Conservation (phyloP, 1,140 invertebrate genomes). For the Trachymyrmex cornetzi region DNA sequence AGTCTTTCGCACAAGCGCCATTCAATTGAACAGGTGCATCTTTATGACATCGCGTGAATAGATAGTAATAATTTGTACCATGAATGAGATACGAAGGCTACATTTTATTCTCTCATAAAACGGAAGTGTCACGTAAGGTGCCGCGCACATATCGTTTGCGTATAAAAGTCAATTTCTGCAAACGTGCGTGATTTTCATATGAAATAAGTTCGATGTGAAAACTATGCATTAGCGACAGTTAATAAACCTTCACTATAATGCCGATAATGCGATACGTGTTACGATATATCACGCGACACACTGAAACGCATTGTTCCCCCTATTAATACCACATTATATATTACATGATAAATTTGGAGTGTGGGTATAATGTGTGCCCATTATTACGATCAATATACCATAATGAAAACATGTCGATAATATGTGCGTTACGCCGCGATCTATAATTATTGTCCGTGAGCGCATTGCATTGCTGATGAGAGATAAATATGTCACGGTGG, state of each 20-base stretch:
- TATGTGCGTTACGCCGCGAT: slow-evolving; percentile 24
- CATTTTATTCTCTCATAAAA: slow-evolving; percentile 26
- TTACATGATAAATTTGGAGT: slow-evolving; percentile 24
- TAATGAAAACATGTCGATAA: slow-evolving; percentile 30
- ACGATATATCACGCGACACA: background rate
- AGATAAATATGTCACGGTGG: slow-evolving; percentile 62
- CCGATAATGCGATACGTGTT: background rate
- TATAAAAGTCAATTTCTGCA: slow-evolving; percentile 12
- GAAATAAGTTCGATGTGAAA: slow-evolving; percentile 7
- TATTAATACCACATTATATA: slow-evolving; percentile 16
- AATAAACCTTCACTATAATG: slow-evolving; percentile 12
- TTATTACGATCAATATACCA: slow-evolving; percentile 23
- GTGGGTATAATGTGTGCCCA: slow-evolving; percentile 5
- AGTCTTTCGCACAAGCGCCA: background rate
- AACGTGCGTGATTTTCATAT: slow-evolving; percentile 12
- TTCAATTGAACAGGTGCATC: slow-evolving; percentile 15
- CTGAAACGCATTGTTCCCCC: background rate
- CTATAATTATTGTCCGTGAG: slow-evolving; percentile 58
- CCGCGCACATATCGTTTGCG: background rate
- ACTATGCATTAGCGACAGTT: slow-evolving; percentile 10
- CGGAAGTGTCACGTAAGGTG: background rate
- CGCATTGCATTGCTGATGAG: slow-evolving; percentile 61
- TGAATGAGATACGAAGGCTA: slow-evolving; percentile 21
- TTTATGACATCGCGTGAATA: slow-evolving; percentile 6
- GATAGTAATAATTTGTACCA: slow-evolving; percentile 25